Evolutionary conservation across 2,888 invertebrate species (phyloP), one percentile per base, ranked within the genome.

Genomic region (Drosophila rellima): DNA sequence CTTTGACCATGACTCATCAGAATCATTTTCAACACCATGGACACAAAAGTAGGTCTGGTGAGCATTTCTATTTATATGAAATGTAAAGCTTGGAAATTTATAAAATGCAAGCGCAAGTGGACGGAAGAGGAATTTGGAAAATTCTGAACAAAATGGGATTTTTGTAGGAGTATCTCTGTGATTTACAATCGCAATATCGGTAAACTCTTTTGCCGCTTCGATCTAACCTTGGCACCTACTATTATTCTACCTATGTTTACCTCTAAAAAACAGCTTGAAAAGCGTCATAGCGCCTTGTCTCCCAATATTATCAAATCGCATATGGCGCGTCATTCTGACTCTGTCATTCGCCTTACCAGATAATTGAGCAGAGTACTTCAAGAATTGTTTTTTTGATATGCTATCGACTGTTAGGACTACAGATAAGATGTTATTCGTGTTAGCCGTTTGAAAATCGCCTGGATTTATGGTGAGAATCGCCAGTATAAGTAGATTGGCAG

Each of bases 341-440:
- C 8, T 37, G 15, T 37, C 15, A 37, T 37, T 15, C 15, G 7
- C 37, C n/a, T 23, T 18, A 33, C 31, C 20, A 17, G 51, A 11
- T 37, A 51, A 44, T 52, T 18, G 11, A 72, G 18, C 5, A 37
- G 26, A 31, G 35, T 10, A 71, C 68, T 60, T 45, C 7, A 51
- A 45, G 8, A 39, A 37, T 45, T 13, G 26, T 15, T 15, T n/a
- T 23, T 35, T 18, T 48, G 52, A 44, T 48, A 56, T 42, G 7
- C 44, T 52, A 73, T 75, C 71, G 50, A 18, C 10, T 4, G 23
- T 54, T 65, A 40, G 45, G 56, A 47, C 47, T 0, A 11, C 7
- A 60, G 87, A 83, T 82, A 80, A 87, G 70, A 63, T 50, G 51
- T 54, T 64, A 62, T 67, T 70, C 50, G 70, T 64, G 71, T 65